Base-by-base conservation (phyloP, 2,888 invertebrate species). In the Rhingia campestris region DNA sequence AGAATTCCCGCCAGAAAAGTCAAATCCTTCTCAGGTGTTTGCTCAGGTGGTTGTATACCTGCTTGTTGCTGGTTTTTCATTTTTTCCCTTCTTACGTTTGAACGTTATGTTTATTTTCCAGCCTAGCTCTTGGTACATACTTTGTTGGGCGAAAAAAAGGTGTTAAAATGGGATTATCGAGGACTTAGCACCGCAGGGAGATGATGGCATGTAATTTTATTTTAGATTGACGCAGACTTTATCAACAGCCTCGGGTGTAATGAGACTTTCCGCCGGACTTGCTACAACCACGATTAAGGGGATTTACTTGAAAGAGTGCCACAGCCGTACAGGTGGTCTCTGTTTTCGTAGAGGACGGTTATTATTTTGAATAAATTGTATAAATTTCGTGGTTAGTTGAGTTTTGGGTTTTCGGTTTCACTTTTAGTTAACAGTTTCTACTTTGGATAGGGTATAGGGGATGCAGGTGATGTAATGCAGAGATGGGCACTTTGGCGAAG, bases 101-200 rank as follows among this genome's bases (percentile, higher is more conserved):
- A 7, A 12, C 35, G 41, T 51, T 56, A 41, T 70, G 58, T 53
- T 22, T 22, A 58, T 51, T 70, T 70, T 70, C 64, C 12, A 51
- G 66, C 30, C 39, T 54, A 35, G 59, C 67, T 14, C 32, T 32
- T 7, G 3, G 45, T 14, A 6, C 30, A 2, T 72, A 47, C 39
- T 51, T 56, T 53, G 63, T 53, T 61, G 76, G 59, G 76, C 41
- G 22, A 2, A 22, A 76, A 81, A 75, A 77, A 73, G 56, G 67
- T 70, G 73, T 73, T 76, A 81, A 81, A 81, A 77, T 73, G 63
- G 22, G 73, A 77, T 77, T 77, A 73, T 58, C 58, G 43, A 22
- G 81, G 75, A 45, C 56, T 70, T 61, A 59, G 67, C 70, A 66
- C 51, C 37, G 14, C 12, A 45, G 56, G 73, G 63, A 41, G 56